A percentile compares a stretch with the other conserved stretches of the same genome.
phyloP scores from a whole-genome alignment of 2,797 vertebrate genomes.

The Semotilus atromaculatus region DNA sequence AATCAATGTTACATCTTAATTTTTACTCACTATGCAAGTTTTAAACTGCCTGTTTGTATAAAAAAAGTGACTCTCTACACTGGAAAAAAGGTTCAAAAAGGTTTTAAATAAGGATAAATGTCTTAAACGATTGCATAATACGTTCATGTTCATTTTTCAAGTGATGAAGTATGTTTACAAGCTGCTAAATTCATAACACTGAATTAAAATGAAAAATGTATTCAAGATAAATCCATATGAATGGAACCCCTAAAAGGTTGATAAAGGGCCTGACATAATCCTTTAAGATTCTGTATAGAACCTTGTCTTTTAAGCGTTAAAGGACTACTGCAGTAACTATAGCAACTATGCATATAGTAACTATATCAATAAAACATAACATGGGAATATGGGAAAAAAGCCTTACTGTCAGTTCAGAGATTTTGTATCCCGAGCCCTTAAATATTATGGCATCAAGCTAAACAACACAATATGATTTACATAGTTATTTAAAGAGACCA shows the following conservation, averaged over 20 bases:
- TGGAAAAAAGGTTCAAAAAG: neutral
- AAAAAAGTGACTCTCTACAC: neutral
- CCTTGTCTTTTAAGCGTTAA: neutral
- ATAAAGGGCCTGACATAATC: neutral
- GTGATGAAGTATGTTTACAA: neutral
- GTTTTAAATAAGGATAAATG: neutral
- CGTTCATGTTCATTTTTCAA: neutral
- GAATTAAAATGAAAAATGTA: neutral
- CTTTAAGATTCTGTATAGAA: neutral
- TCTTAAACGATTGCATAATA: neutral
- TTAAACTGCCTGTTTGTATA: slow-evolving; percentile 3
- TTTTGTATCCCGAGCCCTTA: neutral
- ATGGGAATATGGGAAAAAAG: neutral
- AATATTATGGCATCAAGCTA: neutral
- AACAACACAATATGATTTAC: neutral
- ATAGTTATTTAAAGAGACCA: neutral
- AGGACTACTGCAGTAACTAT: slow-evolving; percentile 5
- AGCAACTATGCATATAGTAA: slow-evolving; percentile 4
- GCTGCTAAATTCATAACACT: neutral
- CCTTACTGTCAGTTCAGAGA: neutral
- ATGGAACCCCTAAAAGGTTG: neutral
- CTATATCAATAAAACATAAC: slow-evolving; percentile 8
- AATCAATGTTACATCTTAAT: neutral
- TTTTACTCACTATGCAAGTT: neutral
- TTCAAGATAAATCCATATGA: neutral